Conservation (phyloP, 2,113 vertebrate genomes). For the Isurus oxyrinchus region DNA sequence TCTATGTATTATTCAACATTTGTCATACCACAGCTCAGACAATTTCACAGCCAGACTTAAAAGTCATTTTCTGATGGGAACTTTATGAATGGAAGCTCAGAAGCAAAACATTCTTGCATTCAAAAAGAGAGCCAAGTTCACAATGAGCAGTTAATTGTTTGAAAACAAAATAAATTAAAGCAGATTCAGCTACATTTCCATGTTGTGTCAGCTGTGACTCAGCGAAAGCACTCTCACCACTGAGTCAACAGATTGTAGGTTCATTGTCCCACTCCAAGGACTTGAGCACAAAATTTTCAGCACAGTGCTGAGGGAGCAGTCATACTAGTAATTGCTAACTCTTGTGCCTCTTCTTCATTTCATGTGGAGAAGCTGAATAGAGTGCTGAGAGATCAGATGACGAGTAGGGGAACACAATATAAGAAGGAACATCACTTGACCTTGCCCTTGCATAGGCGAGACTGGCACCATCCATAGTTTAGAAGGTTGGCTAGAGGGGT, state of each 20-base stretch:
- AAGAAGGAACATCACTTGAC: not conserved
- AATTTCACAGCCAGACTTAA: not conserved
- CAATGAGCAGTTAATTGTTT: not conserved
- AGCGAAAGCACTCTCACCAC: not conserved
- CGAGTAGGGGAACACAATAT: not conserved
- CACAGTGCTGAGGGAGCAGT: not conserved
- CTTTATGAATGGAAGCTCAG: not conserved
- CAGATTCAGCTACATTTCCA: not conserved
- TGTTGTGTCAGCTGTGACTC: not conserved
- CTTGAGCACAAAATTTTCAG: not conserved
- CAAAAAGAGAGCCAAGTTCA: not conserved
- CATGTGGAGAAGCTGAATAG: not conserved
- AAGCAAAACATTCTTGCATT: not conserved
- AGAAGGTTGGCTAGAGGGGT: not conserved
- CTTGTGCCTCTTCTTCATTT: not conserved
- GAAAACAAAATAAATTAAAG: conserved; percentile 7
- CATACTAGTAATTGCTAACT: not conserved
- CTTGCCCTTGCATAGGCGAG: not conserved
- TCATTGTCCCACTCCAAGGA: not conserved
- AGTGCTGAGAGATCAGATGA: not conserved
- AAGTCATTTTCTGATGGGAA: not conserved
- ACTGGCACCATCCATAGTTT: not conserved
- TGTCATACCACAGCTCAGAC: not conserved
- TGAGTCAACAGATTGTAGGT: not conserved
- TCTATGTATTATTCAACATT: not conserved